phyloP scores from a whole-genome alignment of 53 echinoderm and acorn worm species.

The Glandiceps talaboti region DNA sequence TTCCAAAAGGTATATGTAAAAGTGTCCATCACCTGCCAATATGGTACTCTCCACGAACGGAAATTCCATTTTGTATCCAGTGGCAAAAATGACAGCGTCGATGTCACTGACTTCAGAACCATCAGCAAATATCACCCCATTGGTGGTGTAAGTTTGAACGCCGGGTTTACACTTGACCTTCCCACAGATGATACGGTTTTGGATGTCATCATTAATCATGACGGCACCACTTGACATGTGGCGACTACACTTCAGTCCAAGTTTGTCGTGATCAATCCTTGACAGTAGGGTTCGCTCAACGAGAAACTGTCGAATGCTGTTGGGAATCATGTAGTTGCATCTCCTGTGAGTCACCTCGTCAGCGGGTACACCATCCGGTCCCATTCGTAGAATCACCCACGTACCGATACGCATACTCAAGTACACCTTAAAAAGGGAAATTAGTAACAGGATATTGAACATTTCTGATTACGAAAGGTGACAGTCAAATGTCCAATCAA shows the following conservation, averaged over 20 bases:
- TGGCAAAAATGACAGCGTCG: slow-evolving; percentile 72
- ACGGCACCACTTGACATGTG: slow-evolving; percentile 9
- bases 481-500: no score
- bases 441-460: no score
- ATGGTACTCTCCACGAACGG: slow-evolving; percentile 58
- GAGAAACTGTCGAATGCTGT: slow-evolving; percentile 30
- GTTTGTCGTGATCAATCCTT: neutral
- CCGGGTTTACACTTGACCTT: slow-evolving; percentile 49
- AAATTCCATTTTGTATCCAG: slow-evolving; percentile 61
- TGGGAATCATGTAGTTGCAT: slow-evolving; percentile 24
- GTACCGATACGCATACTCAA: slow-evolving; percentile 36
- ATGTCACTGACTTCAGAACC: slow-evolving; percentile 48
- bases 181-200: slow-evolving; percentile 60
- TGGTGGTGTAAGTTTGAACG: slow-evolving; percentile 52
- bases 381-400: slow-evolving; percentile 72
- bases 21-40: slow-evolving; percentile 65
- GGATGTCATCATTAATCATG: slow-evolving; percentile 78
- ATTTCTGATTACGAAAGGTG: no score
- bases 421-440: neutral
- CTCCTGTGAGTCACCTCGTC: slow-evolving; percentile 58
- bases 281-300: neutral
- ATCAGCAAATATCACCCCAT: slow-evolving; percentile 65
- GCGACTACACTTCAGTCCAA: neutral
- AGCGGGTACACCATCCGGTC: slow-evolving; percentile 31
- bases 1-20: no score